phyloP scores from a whole-genome alignment of 2,888 invertebrate species.

The Sclerodermus sp. region DNA sequence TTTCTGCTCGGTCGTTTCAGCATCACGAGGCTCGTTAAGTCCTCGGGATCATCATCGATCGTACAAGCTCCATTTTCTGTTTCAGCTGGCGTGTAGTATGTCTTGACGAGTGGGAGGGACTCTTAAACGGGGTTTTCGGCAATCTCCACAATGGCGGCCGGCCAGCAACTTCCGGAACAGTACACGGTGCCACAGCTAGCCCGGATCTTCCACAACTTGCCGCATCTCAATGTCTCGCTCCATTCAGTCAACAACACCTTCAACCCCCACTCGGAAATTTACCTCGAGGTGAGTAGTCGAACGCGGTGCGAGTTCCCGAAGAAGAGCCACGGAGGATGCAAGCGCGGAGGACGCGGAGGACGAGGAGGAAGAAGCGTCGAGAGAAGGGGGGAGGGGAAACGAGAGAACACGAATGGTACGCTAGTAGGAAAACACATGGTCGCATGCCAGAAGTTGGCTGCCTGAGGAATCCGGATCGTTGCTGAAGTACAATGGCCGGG shows the following conservation, averaged over 20 bases:
- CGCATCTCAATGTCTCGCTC: constrained; percentile 89
- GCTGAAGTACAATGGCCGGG: constrained; percentile 43
- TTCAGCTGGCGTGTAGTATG: constrained; percentile 50
- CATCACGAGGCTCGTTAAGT: too few relatives aligned
- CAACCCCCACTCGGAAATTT: constrained; percentile 84
- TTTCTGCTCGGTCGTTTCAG: too few relatives aligned
- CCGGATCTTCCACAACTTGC: constrained; percentile 83
- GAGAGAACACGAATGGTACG: too few relatives aligned
- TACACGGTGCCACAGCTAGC: constrained; percentile 85
- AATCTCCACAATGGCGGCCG: constrained; percentile 53
- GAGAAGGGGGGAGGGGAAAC: too few relatives aligned
- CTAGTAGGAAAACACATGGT: too few relatives aligned
- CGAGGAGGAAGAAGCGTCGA: too few relatives aligned
- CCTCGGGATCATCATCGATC: too few relatives aligned
- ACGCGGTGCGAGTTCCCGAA: too few relatives aligned
- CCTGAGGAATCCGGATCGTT: constrained; percentile 31
- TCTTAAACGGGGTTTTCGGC: constrained; percentile 47
- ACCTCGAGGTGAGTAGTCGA: constrained; percentile 89
- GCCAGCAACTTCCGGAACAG: constrained; percentile 63
- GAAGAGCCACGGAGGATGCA: too few relatives aligned
- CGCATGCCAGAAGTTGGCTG: too few relatives aligned
- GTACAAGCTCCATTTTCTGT: too few relatives aligned
- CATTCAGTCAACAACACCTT: constrained; percentile 90
- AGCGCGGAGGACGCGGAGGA: too few relatives aligned
- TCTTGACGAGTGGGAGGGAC: constrained; percentile 53